phyloP scores from a whole-genome alignment of 92 coral and sea anemone genomes.

The Galaxea fascicularis region DNA sequence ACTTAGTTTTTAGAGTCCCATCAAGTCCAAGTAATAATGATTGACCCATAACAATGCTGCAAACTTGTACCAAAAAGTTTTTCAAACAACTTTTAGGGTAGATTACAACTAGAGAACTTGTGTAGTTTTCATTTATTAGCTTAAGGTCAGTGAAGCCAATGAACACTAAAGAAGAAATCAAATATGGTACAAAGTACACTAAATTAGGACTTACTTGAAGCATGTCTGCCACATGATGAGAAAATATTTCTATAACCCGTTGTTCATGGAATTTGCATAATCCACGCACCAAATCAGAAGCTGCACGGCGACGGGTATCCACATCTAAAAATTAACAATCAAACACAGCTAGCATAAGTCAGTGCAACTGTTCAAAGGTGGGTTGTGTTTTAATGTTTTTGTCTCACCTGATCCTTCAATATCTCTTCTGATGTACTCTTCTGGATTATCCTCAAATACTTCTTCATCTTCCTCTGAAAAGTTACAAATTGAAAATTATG shows the following conservation, averaged over 20 bases:
- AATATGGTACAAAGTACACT: not conserved
- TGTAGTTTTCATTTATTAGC: too few species aligned
- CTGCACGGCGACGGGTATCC: constrained; percentile 98
- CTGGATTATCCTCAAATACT: constrained; percentile 97
- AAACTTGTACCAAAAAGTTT: too few species aligned
- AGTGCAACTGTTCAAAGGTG: not conserved
- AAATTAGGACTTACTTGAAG: constrained; percentile 73
- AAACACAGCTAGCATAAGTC: too few species aligned
- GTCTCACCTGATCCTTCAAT: constrained; percentile 94
- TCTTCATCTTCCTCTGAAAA: constrained; percentile 95
- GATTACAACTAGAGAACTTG: too few species aligned
- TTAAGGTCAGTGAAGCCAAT: too few species aligned
- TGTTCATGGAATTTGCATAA: constrained; percentile 95
- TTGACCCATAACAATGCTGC: too few species aligned
- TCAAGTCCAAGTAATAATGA: too few species aligned
- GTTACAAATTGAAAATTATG: not conserved
- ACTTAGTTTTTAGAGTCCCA: too few species aligned
- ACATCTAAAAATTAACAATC: constrained; percentile 77
- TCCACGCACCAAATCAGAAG: constrained; percentile 96
- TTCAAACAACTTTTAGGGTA: too few species aligned
- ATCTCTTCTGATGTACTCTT: constrained; percentile 96
- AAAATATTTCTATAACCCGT: constrained; percentile 93
- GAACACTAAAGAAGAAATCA: not conserved
- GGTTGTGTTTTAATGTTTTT: not conserved
- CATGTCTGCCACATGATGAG: constrained; percentile 86